Evolutionary conservation across 2,888 invertebrate species (phyloP).

Genomic region (Andrena chrysosceles): DNA sequence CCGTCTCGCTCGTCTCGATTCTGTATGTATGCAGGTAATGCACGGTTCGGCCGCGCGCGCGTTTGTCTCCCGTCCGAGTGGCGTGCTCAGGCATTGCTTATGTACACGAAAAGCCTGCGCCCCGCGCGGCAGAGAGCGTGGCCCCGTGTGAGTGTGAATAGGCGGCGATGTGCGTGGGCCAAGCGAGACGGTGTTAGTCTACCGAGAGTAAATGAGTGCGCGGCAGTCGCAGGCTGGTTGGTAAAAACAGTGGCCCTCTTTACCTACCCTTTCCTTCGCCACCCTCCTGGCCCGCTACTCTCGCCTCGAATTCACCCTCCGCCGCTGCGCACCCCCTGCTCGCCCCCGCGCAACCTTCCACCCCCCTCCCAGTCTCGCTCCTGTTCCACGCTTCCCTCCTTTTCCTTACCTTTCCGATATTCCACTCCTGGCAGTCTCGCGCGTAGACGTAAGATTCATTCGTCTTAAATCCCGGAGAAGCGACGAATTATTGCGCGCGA

Average conservation of each 20-base stretch:
- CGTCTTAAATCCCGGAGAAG: slow-evolving; percentile 68
- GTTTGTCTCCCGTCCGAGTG: slow-evolving; percentile 46
- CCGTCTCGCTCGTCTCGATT: slow-evolving; percentile 26
- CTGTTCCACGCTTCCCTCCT: slow-evolving; percentile 45
- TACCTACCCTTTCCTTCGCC: slow-evolving; percentile 73
- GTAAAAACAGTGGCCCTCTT: slow-evolving; percentile 80
- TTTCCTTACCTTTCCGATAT: slow-evolving; percentile 76
- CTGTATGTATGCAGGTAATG: slow-evolving; percentile 28
- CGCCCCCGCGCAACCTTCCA: slow-evolving; percentile 36
- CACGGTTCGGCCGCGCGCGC: slow-evolving; percentile 28
- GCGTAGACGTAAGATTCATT: slow-evolving; percentile 76
- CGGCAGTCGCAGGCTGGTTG: slow-evolving; percentile 76
- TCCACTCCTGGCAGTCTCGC: slow-evolving; percentile 70
- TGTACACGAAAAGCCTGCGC: slow-evolving; percentile 37
- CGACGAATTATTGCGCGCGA: slow-evolving; percentile 67
- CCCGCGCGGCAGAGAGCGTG: slow-evolving; percentile 20
- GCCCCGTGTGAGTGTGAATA: slow-evolving; percentile 43
- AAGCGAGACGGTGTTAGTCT: slow-evolving; percentile 66
- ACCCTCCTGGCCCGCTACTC: slow-evolving; percentile 52
- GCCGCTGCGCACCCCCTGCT: slow-evolving; percentile 26
- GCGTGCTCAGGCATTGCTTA: slow-evolving; percentile 47
- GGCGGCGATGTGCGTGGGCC: slow-evolving; percentile 40
- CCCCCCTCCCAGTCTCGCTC: slow-evolving; percentile 28
- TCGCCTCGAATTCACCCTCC: slow-evolving; percentile 50
- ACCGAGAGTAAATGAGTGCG: slow-evolving; percentile 80